Percentiles rank a stretch among this genome's conserved stretches.
Evolutionary conservation across 2,888 invertebrate species (phyloP).

Genomic region (Vesta saturnalis): DNA sequence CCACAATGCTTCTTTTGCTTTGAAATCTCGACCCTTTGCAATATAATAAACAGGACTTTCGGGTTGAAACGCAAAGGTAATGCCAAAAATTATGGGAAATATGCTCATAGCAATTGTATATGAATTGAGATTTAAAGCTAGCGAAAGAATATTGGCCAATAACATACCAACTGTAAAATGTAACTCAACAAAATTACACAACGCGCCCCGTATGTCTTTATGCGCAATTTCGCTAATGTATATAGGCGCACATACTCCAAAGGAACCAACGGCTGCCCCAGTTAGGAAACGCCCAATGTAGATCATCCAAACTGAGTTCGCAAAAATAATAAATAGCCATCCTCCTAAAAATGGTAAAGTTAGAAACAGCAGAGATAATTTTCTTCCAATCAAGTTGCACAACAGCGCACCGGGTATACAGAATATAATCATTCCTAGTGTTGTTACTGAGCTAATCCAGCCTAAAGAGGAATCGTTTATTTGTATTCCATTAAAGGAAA

Average conservation of each 20-base stretch:
- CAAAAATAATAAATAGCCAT: conserved; percentile 75
- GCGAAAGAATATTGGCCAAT: conserved; percentile 69
- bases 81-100: conserved; percentile 75
- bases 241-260: conserved; percentile 84
- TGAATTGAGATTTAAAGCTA: conserved; percentile 62
- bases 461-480: conserved; percentile 68
- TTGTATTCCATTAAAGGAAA: conserved; percentile 64
- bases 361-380: conserved; percentile 72
- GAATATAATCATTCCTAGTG: conserved; percentile 76
- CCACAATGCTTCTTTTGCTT: conserved; percentile 75
- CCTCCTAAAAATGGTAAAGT: conserved; percentile 76
- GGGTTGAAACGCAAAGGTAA: conserved; percentile 83
- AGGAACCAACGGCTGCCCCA: conserved; percentile 81
- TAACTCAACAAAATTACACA: conserved; percentile 89
- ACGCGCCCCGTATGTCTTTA: conserved; percentile 80
- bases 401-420: conserved; percentile 76
- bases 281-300: conserved; percentile 75
- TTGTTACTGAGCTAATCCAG: conserved; percentile 78
- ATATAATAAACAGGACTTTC: conserved; percentile 83
- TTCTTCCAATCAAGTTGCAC: conserved; percentile 78
- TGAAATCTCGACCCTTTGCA: conserved; percentile 69
- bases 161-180: conserved; percentile 87
- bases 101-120: conserved; percentile 74
- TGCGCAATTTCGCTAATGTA: conserved; percentile 89
- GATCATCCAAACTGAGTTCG: conserved; percentile 70